Base-by-base conservation (phyloP, 1,140 invertebrate species). In the Atta cephalotes region DNA sequence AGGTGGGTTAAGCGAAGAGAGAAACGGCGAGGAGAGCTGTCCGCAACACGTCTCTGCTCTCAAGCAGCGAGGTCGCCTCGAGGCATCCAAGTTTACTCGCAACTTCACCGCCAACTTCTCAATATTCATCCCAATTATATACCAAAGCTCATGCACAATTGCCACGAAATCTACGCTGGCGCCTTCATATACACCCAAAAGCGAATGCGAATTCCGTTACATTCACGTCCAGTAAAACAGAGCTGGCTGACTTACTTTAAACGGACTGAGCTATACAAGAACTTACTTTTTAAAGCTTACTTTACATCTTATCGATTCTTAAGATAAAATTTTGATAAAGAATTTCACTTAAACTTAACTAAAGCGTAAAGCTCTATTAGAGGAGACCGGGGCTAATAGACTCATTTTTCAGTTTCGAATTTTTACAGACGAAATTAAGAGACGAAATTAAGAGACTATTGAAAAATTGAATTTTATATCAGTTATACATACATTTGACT, bases 31-130 rank as follows among this genome's bases (percentile, higher is more conserved):
- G 89, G 91, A 94, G 90, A 92, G 89, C 93, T 94, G 94, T 94
- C 95, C 94, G 95, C 94, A 95, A 95, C 95, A 95, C 95, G 95
- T 95, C 93, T 95, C 93, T 95, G 95, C 95, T 95, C 93, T 95
- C 93, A 95, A 94, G 94, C 94, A 93, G 86, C 90, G 86, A 88
- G 90, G 89, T 92, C 89, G 94, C 89, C 95, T 91, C 85, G 91
- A 93, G 95, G 95, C 93, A 93, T 93, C 92, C 92, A 94, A 95
- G 94, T 95, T 95, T 95, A 95, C 94, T 95, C 94, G 94, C 95
- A 95, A 95, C 94, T 95, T 95, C 94, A 94, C 93, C 94, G 93
- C 93, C 93, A 95, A 95, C 94, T 95, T 95, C 94, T 95, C 94
- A 95, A 95, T 95, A 95, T 94, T 95, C 95, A 95, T 95, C 92